Base-by-base conservation (phyloP, 2,888 invertebrate genomes). In the Leucophora obtusa region DNA sequence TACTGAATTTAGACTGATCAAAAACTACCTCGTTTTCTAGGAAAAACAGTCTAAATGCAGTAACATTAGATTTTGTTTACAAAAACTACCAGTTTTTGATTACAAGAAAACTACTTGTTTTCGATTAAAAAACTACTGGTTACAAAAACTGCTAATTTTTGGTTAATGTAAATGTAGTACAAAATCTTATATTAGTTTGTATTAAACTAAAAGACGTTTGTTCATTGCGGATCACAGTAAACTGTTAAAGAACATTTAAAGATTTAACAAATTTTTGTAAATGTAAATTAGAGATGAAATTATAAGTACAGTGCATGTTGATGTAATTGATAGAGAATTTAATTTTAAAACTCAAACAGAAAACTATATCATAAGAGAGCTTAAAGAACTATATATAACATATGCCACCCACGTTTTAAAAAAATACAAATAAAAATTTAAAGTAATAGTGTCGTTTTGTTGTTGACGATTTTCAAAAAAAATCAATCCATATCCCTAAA, bases 381-480 rank as follows among this genome's bases (percentile, higher is more conserved):
- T 74, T 81, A 73, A 21, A 15, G 53, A 38, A 72, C 50, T 65
- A 66, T 51, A 65, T 56, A 70, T 59, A 59, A 69, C 54, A 70
- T 81, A 81, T 77, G 81, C 81, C 81, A 81, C 77, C 81, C 70
- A 71, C 35, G 43, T 60, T 66, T 72, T 17, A 51, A 60, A 62
- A 62, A 69, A 56, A 58, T 58, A 54, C 15, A 15, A 47, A 50
- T 6, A 47, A 2, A 60, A 18, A 28, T 28, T 28, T 38, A 5
- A n/a, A 15, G 21, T n/a, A 50, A 28, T 21, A 50, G 14, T 24
- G 50, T 21, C n/a, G 35, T n/a, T 78, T 35, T 69, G 15, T 18
- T 24, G 38, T 28, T 51, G 60, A 50, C 9, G 15, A 38, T 18
- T 53, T 21, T 15, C 24, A 35, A 63, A 28, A 1, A 28, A 17